Evolutionary conservation across 2,797 vertebrate species (phyloP).

Genomic region (Sebastes itinus): DNA sequence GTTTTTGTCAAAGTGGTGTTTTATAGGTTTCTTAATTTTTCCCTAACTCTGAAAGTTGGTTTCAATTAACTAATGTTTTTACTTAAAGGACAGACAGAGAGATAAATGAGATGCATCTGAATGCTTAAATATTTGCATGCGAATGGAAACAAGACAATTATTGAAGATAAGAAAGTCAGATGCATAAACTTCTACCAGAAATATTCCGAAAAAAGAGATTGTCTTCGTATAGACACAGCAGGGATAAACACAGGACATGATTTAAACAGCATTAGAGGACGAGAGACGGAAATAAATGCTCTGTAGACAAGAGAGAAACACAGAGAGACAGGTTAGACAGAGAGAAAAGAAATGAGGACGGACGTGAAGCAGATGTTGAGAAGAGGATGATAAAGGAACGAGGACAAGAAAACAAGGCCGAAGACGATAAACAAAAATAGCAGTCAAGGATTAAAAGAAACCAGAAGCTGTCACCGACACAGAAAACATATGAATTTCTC

Average conservation of each 20-base stretch:
- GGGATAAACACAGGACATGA: neutral
- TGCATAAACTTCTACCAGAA: neutral
- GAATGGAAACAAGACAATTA: neutral
- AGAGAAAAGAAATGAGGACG: neutral
- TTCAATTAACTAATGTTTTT: neutral
- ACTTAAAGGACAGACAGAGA: too few species aligned
- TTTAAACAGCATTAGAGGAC: neutral
- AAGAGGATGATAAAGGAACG: neutral
- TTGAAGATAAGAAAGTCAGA: neutral
- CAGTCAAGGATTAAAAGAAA: conserved; percentile 15
- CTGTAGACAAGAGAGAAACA: neutral
- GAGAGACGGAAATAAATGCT: neutral
- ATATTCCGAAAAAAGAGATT: neutral
- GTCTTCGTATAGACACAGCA: neutral
- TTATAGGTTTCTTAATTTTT: neutral
- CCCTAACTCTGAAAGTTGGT: neutral
- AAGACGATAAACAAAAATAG: neutral
- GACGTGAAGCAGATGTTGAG: neutral
- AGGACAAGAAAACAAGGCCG: neutral
- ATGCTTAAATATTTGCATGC: neutral
- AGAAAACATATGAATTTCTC: neutral
- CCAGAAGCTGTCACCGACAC: neutral
- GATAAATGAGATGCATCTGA: neutral
- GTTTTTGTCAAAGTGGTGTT: neutral
- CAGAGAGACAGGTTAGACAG: neutral